These are phyloP conservation scores for Panurus biarmicus DNA, from an alignment of 2,113 vertebrate genomes.

Conservation along the genomic window DNA sequence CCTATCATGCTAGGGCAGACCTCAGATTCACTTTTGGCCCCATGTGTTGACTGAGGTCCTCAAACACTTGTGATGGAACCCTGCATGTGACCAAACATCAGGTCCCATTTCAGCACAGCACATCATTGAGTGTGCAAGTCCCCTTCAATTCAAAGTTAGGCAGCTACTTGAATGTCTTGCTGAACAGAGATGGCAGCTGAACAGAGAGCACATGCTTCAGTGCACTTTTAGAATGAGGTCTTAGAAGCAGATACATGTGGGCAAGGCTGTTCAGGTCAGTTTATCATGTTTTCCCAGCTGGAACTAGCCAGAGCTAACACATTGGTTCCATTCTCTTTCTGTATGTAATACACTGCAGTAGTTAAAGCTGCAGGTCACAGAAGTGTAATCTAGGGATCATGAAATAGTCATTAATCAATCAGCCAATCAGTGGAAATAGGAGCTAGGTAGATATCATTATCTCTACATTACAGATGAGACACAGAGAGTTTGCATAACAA, in stretches of 20 bases:
- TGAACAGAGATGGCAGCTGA: not conserved
- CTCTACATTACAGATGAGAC: conserved; percentile 4
- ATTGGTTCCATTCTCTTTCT: not conserved
- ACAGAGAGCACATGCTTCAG: not conserved
- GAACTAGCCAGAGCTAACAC: conserved; percentile 14
- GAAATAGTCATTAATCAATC: conserved; percentile 34
- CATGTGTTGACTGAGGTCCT: not conserved
- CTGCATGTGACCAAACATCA: not conserved
- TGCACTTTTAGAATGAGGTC: not conserved
- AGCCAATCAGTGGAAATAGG: not conserved
- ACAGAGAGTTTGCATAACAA: not conserved
- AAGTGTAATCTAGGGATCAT: conserved; percentile 14
- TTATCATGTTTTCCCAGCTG: conserved; percentile 21
- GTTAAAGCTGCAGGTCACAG: conserved; percentile 1
- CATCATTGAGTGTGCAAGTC: not conserved
- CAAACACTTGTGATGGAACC: not conserved
- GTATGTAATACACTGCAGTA: not conserved
- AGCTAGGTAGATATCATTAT: conserved; percentile 8
- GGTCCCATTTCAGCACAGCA: not conserved
- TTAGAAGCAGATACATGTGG: not conserved
- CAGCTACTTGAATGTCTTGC: not conserved
- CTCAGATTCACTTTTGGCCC: not conserved
- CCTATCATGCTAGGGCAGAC: not conserved
- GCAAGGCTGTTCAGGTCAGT: not conserved
- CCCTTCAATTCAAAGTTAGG: not conserved